Evolutionary conservation across 1,140 invertebrate genomes (phyloP), one percentile per base, ranked within the genome.

Genomic region (Drosophila kepulauana): DNA sequence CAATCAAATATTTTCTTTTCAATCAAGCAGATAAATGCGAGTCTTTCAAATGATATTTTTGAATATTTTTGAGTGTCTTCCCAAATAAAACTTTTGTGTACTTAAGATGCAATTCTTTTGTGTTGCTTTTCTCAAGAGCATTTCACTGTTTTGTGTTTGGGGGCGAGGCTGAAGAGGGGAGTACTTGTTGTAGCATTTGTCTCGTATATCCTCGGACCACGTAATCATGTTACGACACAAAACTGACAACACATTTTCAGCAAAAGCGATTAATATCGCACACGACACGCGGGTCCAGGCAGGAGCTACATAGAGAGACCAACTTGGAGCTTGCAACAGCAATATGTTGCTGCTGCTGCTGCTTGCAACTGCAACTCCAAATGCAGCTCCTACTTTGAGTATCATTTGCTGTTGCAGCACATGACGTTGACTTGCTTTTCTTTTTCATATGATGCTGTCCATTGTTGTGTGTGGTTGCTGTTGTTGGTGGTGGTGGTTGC

Each of bases 231-330:
- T 91, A 79, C 88, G 88, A 91, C 88, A 91, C 76, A 88, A 78
- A 82, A 66, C 84, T 91, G 88, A 91, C 88, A 91, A 88, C 88
- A 91, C 76, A 89, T 88, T 91, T 91, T 89, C 89, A 89, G 78
- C 81, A 78, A 82, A 91, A 80, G 74, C 89, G 89, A 91, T 91
- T 91, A 91, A 91, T 91, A 91, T 91, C 89, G 81, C 81, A 91
- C 84, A 91, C 84, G 88, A 85, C 73, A 79, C 68, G 59, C 8
- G 35, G 35, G 35, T 6, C 33, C 20, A 54, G 38, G 75, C 71
- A 63, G 64, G 43, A 70, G 49, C 56, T 41, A 16, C n/a, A 46
- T 43, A 16, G 8, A 10, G 56, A 25, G 35, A 57, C 33, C 30
- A 33, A 33, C 5, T 41, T n/a, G 38, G 5, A 64, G 3, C 48